Base-by-base conservation (phyloP, 2,888 invertebrate species). In the Aleiodes testaceus region DNA sequence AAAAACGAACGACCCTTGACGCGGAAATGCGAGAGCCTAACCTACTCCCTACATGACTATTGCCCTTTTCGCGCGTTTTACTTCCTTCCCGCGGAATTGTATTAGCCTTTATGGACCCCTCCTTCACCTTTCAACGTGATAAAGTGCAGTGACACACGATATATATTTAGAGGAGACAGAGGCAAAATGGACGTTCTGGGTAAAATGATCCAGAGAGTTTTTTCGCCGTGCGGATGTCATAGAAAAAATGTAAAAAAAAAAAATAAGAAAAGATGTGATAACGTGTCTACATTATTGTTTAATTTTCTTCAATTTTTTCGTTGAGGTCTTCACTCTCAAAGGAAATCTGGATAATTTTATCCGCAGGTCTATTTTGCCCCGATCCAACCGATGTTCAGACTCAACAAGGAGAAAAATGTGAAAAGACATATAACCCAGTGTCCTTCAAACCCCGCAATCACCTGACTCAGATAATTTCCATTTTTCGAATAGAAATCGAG, bases 1-100 rank as follows among this genome's bases (percentile, higher is more conserved):
- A 69, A 64, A 64, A 59, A 36, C 16, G 36, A 16, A 16, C 14
- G 5, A 44, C 55, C 44, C 61, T 70, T 53, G 63, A 65, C 44
- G 59, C 55, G 36, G 47, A 61, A 66, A 63, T 59, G 61, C 66
- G 30, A 53, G 22, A 66, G 16, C 9, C 14, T 2, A 52, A 50
- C 42, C 11, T 45, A 42, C 64, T 16, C 45, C 49, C 36, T 66
- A 36, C 36, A 36, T 36, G 53, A 44, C 14, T 55, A 81, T 81
- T 80, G 82, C 79, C 79, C 80, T 79, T 79, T 75, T 71, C 69
- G 73, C 74, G 69, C 74, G 75, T 76, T 77, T 71, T 70, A 66
- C 66, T 70, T 74, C 70, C 68, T 73, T 72, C 69, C 75, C 77
- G 74, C 77, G 67, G 78, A 81, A 84, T 85, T 84, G 82, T 84